Evolutionary conservation across 1,140 invertebrate species (phyloP), one percentile per base, ranked within the genome.

Genomic region (Brachionus asplanchnoidis): DNA sequence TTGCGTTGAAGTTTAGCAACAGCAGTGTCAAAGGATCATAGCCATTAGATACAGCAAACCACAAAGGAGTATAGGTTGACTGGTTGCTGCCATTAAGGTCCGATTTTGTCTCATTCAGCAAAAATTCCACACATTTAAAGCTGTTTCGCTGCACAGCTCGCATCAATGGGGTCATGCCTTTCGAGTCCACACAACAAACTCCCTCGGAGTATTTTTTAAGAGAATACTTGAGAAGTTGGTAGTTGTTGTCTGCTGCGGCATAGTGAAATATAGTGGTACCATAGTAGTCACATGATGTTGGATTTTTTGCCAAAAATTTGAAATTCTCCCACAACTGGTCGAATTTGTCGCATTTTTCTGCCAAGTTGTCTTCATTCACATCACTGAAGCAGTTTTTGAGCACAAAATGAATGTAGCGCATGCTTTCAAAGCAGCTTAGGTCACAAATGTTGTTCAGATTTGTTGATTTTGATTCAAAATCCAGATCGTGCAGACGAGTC

Each of bases 111-210:
- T 82, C 53, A 36, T 82, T 68, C 2, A 82, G 40, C 32, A 82
- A 44, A 68, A 65, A 82, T 68, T 82, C 53, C 20, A 82, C 79
- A 65, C 79, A 82, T 14, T 82, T 36, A 9, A 20, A 60, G 32
- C 40, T 65, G 17, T 82, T 82, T 60, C 79, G 0, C 28, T 82
- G 79, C 20, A 82, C 79, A 4, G 79, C 79, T 44, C 79, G 53
- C 79, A 82, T 82, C 44, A 82, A 36, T 36, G 79, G 79, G 9
- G 79, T 82, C 79, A 82, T 82, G n/a, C 79, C 79, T 82, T 82
- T 82, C 40, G 79, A 60, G 26, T 82, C 79, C 26, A 82, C 42
- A 44, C 53, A 68, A 65, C 12, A 6, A 2, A 82, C 53, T 20
- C 79, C 79, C 3, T 65, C 3, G 4, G 79, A 53, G 44, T 82